phyloP scores from a whole-genome alignment of 2,888 invertebrate species.

The Clunio marinus region DNA sequence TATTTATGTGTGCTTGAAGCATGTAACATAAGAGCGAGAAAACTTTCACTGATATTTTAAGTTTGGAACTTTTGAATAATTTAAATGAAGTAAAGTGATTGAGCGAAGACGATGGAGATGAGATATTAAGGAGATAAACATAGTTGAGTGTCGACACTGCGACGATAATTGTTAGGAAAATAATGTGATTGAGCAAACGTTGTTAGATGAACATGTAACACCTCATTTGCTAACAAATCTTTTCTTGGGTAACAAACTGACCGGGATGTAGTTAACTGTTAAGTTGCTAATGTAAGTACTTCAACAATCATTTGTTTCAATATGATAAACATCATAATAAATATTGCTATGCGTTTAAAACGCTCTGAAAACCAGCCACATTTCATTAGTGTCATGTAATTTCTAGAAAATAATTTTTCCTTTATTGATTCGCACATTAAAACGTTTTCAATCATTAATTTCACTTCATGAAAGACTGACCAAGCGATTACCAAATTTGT shows the following conservation, averaged over 20 bases:
- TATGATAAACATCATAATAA: too few species aligned
- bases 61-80: not conserved
- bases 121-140: too few species aligned
- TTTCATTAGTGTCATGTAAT: constrained; percentile 27
- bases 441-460: not conserved
- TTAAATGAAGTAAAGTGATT: not conserved
- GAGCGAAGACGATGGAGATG: not conserved
- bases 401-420: not conserved
- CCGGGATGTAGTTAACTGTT: too few species aligned
- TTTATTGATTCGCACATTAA: constrained; percentile 3
- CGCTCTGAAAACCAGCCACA: not conserved
- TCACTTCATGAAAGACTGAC: constrained; percentile 8
- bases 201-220: too few species aligned
- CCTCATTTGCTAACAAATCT: too few species aligned
- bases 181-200: too few species aligned
- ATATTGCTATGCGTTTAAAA: too few species aligned
- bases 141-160: too few species aligned
- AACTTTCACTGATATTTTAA: constrained; percentile 30
- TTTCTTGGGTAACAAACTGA: too few species aligned
- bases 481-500: constrained; percentile 25
- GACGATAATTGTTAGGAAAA: too few species aligned
- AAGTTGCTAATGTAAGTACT: too few species aligned
- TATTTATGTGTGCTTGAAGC: constrained; percentile 2
- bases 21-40: not conserved
- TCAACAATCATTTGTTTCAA: too few species aligned